Evolutionary conservation across 92 coral and sea anemone genomes (phyloP), one percentile per base, ranked within the genome.

Genomic region (Micromussa lordhowensis): DNA sequence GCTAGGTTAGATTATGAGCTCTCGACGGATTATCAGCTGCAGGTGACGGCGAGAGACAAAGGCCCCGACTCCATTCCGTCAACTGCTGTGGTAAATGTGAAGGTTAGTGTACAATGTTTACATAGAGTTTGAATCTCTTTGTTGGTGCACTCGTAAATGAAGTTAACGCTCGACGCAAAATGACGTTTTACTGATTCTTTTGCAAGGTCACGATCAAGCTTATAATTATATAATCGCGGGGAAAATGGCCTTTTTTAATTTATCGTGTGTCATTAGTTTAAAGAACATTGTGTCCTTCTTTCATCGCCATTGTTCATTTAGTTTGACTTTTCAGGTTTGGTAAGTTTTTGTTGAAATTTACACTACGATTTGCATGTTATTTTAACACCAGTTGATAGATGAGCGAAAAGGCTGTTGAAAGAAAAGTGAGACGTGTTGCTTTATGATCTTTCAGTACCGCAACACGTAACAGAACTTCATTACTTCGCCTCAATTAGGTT

Each of bases 31-130:
- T 95, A 95, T 68, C 95, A 88, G 11, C 74, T 95, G 5, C 88
- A 91, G 24, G 91, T 95, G 29, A 88, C 91, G 44, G 98, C 98
- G 6, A 87, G 77, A 51, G 98, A 95, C 79, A 96, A 86, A 29
- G 98, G 98, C 0, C 95, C 96, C 2, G 98, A 95, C 82, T 92
- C 96, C 44, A 95, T 94, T 26, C 96, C 95, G 4, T 81, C 90
- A 22, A 88, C 79, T 30, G 92, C 98, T 22, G 84, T 88, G 16
- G 85, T 92, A 22, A 91, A 91, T 16, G 82, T 95, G 24, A 85
- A 95, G 98, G 98, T 95, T 83, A 82, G 98, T 66, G 82, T 83
- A 79, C 71, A 77, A 22, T 84, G 36, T 87, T 81, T 35, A 66
- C 58, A 75, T 22, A 79, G 49, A 40, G 73, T 78, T 88, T 63